Evolutionary conservation across 1,140 invertebrate species (phyloP).

Genomic region (Zaprionus vittiger): DNA sequence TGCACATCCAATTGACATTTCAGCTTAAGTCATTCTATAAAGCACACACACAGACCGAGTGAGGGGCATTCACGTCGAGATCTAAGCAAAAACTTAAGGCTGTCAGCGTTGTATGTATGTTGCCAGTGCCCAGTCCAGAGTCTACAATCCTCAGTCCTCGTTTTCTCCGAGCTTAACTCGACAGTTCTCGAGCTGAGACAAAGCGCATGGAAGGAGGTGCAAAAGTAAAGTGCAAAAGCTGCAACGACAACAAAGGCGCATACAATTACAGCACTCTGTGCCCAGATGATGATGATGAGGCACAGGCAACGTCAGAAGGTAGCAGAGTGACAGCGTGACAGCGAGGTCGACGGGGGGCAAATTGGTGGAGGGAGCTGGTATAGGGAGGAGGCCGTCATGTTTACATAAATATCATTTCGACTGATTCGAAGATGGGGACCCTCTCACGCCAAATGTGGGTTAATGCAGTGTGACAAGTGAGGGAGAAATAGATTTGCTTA

Average conservation of each 20-base stretch:
- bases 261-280: conserved; percentile 71
- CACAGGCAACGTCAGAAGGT: no score
- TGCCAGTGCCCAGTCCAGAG: not conserved
- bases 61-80: conserved; percentile 66
- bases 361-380: conserved; percentile 4
- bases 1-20: conserved; percentile 81
- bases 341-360: not conserved
- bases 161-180: conserved; percentile 64
- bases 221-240: conserved; percentile 79
- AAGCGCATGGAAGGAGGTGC: conserved; percentile 73
- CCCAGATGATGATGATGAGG: not conserved
- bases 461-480: conserved; percentile 26
- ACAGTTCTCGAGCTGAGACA: conserved; percentile 47
- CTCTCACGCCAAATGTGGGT: conserved; percentile 41
- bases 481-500: not conserved
- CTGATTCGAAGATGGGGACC: conserved; percentile 55
- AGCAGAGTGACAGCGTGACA: not conserved
- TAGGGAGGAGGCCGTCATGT: conserved; percentile 50
- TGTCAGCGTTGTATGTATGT: not conserved
- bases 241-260: conserved; percentile 75
- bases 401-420: conserved; percentile 80
- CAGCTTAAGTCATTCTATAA: conserved; percentile 80
- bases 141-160: conserved; percentile 11
- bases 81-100: conserved; percentile 31
- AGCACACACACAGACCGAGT: conserved; percentile 45